These are phyloP conservation scores for Rhamnusium bicolor DNA, from an alignment of 2,888 invertebrate species.

Conservation along the genomic window DNA sequence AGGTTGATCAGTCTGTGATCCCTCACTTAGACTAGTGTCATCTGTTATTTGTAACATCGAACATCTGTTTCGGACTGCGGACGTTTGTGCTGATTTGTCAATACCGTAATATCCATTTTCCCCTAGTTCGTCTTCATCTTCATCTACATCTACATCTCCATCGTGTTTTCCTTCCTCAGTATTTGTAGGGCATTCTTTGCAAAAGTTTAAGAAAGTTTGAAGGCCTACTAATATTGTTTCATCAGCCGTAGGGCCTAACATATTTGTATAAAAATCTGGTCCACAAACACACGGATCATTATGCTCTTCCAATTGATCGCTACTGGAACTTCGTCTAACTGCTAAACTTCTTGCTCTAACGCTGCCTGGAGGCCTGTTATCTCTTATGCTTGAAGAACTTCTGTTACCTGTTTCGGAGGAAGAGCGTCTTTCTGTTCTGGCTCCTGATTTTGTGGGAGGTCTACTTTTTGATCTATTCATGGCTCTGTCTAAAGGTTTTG, in stretches of 20 bases:
- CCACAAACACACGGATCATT: conserved; percentile 41
- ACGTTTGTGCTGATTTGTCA: neutral
- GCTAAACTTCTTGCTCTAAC: neutral
- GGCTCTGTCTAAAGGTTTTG: neutral
- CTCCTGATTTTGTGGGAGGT: neutral
- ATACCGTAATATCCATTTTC: neutral
- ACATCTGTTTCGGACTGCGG: neutral
- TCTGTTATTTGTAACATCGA: neutral
- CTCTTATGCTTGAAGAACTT: neutral
- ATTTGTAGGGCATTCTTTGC: conserved; percentile 35
- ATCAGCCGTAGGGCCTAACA: conserved; percentile 64
- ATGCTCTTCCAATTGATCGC: too few species aligned
- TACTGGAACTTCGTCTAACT: neutral
- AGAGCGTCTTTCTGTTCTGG: neutral
- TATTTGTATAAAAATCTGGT: conserved; percentile 47
- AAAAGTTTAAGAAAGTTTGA: conserved; percentile 56
- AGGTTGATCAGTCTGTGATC: neutral
- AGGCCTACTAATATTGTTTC: conserved; percentile 64
- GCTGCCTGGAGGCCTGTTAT: neutral
- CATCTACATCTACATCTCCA: neutral
- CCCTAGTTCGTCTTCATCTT: neutral
- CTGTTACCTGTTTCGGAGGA: neutral
- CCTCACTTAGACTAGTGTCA: neutral
- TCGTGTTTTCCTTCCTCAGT: neutral
- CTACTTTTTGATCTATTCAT: neutral